Base-by-base conservation (phyloP, 1,140 invertebrate genomes). In the Dreissena rostriformis region DNA sequence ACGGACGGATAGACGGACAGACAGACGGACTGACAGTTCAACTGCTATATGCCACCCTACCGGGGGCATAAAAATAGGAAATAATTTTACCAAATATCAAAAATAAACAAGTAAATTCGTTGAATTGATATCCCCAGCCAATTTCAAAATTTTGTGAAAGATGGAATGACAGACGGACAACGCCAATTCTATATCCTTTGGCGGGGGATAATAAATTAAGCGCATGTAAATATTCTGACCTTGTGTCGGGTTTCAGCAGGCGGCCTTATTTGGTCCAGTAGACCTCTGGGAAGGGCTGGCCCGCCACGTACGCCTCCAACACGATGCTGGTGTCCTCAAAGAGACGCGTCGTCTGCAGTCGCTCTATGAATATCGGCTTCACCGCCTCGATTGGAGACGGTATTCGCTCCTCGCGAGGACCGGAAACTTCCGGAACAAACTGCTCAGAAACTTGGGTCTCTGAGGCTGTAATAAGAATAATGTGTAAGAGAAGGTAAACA, bases 311-410 rank as follows among this genome's bases (percentile, higher is more conserved):
- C 61, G 94, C 94, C 66, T 94, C 93, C 92, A 95, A 76, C 61
- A 91, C 89, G 57, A 88, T 82, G 86, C 90, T 92, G 24, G 88
- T 90, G 28, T 91, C 92, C 74, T 91, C 91, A 11, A 89, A 87
- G 52, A 93, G 73, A 15, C 86, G 82, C 22, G 82, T 82, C 68
- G 91, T 90, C 49, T 89, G 85, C 55, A 91, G 86, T 93, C 98
- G 97, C 90, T 98, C 88, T 10, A 90, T 85, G 82, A 92, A 91
- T 19, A 80, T 82, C 73, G 91, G 91, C 39, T 86, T 88, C 22
- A 90, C 86, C 39, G 87, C 85, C n/a, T 87, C 87, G 14, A 87
- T 85, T 26, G 88, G 86, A 26, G 82, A 78, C 53, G 85, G 84
- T 49, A 86, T 73, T 39, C 75, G 85, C 55, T 87, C 78, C 65